Evolutionary conservation across 92 coral and sea anemone genomes (phyloP), one percentile per base, ranked within the genome.

Genomic region (Metridium senile): DNA sequence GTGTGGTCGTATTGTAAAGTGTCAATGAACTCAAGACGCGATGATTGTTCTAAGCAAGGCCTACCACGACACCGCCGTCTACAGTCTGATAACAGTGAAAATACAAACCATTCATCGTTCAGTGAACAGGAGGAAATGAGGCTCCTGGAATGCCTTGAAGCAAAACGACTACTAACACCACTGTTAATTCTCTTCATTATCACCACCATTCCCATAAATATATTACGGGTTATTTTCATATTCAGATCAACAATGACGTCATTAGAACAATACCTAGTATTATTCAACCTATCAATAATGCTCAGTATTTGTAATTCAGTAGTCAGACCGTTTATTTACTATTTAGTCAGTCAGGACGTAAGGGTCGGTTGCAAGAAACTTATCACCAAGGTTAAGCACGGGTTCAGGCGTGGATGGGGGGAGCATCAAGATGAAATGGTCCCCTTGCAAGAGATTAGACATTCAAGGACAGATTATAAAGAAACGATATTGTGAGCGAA

Each of bases 401-500:
- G 76, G 27, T 52, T 54, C 30, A 22, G 54, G 32, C 35, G 59
- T 58, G 23, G 66, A 21, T 72, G 76, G 59, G 62, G 66, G 27
- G 63, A 72, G 26, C 76, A 72, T 17, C 64, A 72, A n/a, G 76
- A 72, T 34, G 62, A 58, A 20, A 53, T 59, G 22, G 29, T 72
- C 21, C 76, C 76, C 28, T 23, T 72, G 20, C 76, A 72, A 33
- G 76, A 72, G 62, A 72, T 59, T 29, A 34, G 76, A 54, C 76
- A 72, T 39, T 53, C 51, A 66, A 66, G 33, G 29, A 66, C 76
- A 27, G 29, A 56, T 18, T 78, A 78, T 58, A 78, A 78, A 78
- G 83, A 78, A 78, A 78, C 83, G 39, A 78, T 62, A 11, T 34
- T 78, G 30, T 78, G 49, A 68, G n/a, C n/a, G n/a, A n/a, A n/a